A percentile compares a stretch with the other conserved stretches of the same genome.
Conservation (phyloP, 2,797 vertebrate genomes). For the Schizothorax lantsangensis region DNA sequence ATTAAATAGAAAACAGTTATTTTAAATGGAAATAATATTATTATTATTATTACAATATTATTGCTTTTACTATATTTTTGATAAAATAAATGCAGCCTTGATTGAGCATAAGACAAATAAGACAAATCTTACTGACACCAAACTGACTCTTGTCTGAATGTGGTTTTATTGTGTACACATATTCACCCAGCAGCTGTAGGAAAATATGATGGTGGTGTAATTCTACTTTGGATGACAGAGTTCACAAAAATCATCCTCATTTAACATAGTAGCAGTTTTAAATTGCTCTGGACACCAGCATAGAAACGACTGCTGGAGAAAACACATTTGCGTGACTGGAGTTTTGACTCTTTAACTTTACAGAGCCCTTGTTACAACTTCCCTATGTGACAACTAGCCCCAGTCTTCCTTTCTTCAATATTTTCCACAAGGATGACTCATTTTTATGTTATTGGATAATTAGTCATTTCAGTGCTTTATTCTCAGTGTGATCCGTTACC, state of each 20-base stretch:
- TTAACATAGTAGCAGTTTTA: neutral
- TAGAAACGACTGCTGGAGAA: neutral
- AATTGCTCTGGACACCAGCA: neutral
- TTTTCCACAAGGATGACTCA: conserved; percentile 1
- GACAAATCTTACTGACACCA: neutral
- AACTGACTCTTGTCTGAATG: neutral
- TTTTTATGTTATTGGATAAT: neutral
- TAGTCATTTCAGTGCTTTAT: neutral
- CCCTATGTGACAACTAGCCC: neutral
- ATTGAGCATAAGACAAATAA: neutral
- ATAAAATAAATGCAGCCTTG: neutral
- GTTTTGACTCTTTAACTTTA: neutral
- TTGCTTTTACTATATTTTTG: neutral
- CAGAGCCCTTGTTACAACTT: neutral
- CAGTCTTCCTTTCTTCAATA: neutral
- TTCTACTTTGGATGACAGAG: neutral
- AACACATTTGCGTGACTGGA: neutral
- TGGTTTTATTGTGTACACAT: neutral
- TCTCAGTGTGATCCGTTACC: neutral
- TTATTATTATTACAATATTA: neutral
- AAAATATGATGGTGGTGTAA: neutral
- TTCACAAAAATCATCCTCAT: neutral
- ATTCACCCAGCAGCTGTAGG: neutral
- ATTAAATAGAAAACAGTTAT: too few species aligned
- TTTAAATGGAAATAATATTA: neutral